Base-by-base conservation (phyloP, 2,113 vertebrate species). In the Anguilla japonica region DNA sequence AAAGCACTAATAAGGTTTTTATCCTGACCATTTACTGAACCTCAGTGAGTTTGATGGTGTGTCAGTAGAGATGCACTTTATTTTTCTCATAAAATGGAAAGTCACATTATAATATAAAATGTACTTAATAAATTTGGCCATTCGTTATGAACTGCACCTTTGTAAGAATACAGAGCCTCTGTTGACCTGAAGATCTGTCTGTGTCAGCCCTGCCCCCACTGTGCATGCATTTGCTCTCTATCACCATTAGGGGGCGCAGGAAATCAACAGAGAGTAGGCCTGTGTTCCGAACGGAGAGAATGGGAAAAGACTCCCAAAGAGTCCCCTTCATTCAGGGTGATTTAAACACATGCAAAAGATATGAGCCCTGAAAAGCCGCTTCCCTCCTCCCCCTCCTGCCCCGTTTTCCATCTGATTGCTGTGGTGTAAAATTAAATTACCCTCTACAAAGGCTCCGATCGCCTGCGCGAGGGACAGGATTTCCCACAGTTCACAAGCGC, bases 361-460 rank as follows among this genome's bases (percentile, higher is more conserved):
- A 88, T 88, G 87, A 82, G 88, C 85, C 82, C 84, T 90, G 88
- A 91, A 89, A 87, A 79, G 85, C 90, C 89, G 89, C 84, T 86
- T 63, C 84, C 71, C 85, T 88, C 89, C 43, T 63, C 86, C 20
- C 80, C 41, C 81, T 41, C 84, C 39, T 86, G 79, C 86, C 88
- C 89, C 84, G 71, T 89, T 87, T 84, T 84, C 71, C 87, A 60
- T 87, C 85, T 85, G 85, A 90, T 85, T 89, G 89, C 88, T 85
- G 87, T 86, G 89, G 89, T 90, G 91, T 91, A 89, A 91, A 93
- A 93, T 92, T 91, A 84, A 93, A 92, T 93, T 93, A 93, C 88
- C 87, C 85, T 88, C 89, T 89, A 90, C 89, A 92, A 93, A 88
- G 89, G 82, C 39, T 67, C 41, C 89, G 82, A 87, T 87, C 84